A percentile compares a stretch with the other conserved stretches of the same genome.
These are phyloP conservation scores for Microcebus tavaratra DNA, from an alignment of 2,113 vertebrate genomes.

Conservation along the genomic window DNA sequence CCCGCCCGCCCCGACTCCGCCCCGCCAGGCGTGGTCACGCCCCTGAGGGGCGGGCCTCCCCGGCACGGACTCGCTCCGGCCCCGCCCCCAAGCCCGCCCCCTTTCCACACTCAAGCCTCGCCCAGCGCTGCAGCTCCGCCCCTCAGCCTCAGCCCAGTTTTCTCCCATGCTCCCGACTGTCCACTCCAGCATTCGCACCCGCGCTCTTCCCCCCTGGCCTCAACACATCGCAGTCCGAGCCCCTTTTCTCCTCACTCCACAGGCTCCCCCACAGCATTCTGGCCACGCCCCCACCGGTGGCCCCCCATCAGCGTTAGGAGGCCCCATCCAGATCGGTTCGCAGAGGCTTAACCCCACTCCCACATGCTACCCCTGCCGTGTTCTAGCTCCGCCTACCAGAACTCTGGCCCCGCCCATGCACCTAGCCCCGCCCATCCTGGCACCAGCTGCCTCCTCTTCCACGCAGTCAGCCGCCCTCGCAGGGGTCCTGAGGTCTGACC, in stretches of 20 bases:
- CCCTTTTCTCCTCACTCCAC: neutral
- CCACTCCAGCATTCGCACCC: neutral
- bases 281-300: neutral
- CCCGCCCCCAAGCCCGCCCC: neutral
- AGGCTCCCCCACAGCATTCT: neutral
- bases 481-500: fast-evolving
- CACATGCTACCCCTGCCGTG: fast-evolving
- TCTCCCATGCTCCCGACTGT: neutral
- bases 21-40: neutral
- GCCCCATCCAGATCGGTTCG: neutral
- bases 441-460: neutral
- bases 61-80: neutral
- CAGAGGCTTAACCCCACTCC: too few relatives aligned
- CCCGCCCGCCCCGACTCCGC: neutral
- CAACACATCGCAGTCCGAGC: neutral
- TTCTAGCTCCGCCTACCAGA: neutral
- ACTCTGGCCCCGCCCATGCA: neutral
- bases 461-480: fast-evolving
- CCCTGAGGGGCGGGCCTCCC: fast-evolving
- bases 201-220: neutral
- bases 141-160: too few relatives aligned
- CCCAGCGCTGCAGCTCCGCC: neutral
- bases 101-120: neutral
- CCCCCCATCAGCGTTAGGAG: neutral
- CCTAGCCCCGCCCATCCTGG: fast-evolving